phyloP scores from a whole-genome alignment of 2,888 invertebrate species.

The Pseudanteris insignis region DNA sequence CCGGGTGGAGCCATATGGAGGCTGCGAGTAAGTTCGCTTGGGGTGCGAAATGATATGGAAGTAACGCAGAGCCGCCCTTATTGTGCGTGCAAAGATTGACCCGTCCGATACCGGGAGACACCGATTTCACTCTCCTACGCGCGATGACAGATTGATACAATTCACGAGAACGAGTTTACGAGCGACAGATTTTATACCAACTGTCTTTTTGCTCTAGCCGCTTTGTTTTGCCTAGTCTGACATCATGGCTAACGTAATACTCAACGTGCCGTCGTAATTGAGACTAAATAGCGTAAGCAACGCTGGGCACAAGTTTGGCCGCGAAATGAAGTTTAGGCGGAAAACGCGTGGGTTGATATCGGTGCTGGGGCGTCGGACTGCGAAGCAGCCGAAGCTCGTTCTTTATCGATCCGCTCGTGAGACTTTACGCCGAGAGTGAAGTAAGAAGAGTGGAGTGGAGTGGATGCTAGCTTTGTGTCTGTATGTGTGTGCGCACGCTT shows the following conservation, averaged over 20 bases:
- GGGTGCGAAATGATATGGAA: slow-evolving; percentile 67
- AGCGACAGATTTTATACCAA: slow-evolving; percentile 65
- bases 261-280: no score
- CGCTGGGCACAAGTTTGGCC: no score
- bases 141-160: slow-evolving; percentile 66
- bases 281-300: no score
- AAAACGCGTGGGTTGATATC: no score
- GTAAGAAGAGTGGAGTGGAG: slow-evolving; percentile 46
- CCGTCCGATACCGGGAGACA: slow-evolving; percentile 57
- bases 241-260: neutral
- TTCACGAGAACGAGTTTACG: slow-evolving; percentile 60
- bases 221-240: slow-evolving; percentile 16
- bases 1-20: slow-evolving; percentile 58
- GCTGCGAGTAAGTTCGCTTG: slow-evolving; percentile 51
- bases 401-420: slow-evolving; percentile 65
- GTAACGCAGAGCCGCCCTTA: slow-evolving; percentile 61
- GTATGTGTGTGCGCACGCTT: slow-evolving; percentile 19
- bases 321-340: no score
- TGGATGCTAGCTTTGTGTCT: slow-evolving; percentile 16
- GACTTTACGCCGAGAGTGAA: slow-evolving; percentile 53
- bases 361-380: no score
- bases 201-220: slow-evolving; percentile 53
- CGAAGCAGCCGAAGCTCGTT: slow-evolving; percentile 63
- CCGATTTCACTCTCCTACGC: slow-evolving; percentile 45
- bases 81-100: slow-evolving; percentile 64